Percentiles rank a stretch among this genome's conserved stretches.
Evolutionary conservation across 2,888 invertebrate genomes (phyloP).

Genomic region (Cloeon dipterum): DNA sequence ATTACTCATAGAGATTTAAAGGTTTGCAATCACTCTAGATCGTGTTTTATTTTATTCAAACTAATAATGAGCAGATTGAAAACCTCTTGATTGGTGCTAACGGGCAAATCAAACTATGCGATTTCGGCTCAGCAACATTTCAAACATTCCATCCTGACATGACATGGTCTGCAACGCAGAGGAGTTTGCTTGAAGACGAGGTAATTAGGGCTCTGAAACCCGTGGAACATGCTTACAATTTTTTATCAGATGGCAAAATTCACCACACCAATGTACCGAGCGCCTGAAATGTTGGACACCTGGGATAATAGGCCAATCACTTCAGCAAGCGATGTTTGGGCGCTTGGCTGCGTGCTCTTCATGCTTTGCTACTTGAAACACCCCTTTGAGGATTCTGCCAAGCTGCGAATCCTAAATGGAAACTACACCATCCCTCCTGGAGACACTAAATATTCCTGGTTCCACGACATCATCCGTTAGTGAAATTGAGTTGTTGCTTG

Average conservation of each 20-base stretch:
- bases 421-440: slow-evolving; percentile 68
- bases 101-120: slow-evolving; percentile 80
- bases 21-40: slow-evolving; percentile 18
- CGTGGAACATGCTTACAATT: too few relatives aligned
- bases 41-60: not conserved
- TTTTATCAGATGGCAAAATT: slow-evolving; percentile 39
- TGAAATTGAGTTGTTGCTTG: slow-evolving; percentile 9
- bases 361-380: slow-evolving; percentile 81
- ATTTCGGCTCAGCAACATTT: slow-evolving; percentile 88
- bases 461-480: slow-evolving; percentile 76
- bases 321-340: slow-evolving; percentile 84
- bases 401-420: slow-evolving; percentile 87
- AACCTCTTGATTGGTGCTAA: slow-evolving; percentile 74
- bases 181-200: slow-evolving; percentile 82
- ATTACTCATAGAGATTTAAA: slow-evolving; percentile 91
- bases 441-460: slow-evolving; percentile 59
- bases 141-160: slow-evolving; percentile 61
- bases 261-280: slow-evolving; percentile 88
- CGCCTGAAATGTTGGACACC: slow-evolving; percentile 95
- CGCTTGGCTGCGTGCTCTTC: slow-evolving; percentile 86
- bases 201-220: slow-evolving; percentile 28
- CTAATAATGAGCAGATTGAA: slow-evolving; percentile 38
- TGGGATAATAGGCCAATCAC: slow-evolving; percentile 92
- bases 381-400: slow-evolving; percentile 88
- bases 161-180: slow-evolving; percentile 79